phyloP scores from a whole-genome alignment of 2,888 invertebrate species.

The Fissipunctia ypsillon region DNA sequence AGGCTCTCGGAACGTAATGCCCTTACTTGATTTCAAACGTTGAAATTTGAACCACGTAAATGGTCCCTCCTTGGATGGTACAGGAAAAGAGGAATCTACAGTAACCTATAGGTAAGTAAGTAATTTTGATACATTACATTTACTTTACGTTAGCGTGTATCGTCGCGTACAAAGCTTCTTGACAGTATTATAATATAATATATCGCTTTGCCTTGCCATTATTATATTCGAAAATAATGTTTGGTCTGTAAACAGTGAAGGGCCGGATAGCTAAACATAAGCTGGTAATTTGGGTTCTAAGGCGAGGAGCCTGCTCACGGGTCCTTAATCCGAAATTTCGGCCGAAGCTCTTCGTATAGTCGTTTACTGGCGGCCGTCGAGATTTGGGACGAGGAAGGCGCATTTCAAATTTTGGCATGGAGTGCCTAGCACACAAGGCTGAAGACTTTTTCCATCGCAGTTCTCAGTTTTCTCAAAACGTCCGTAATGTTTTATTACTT shows the following conservation, averaged over 20 bases:
- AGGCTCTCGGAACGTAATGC: background rate
- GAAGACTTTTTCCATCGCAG: constrained; percentile 35
- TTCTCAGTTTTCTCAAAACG: constrained; percentile 28
- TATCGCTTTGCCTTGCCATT: constrained; percentile 32
- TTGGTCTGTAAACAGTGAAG: constrained; percentile 50
- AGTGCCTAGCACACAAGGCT: constrained; percentile 6
- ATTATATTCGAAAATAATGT: constrained; percentile 53
- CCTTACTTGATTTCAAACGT: background rate
- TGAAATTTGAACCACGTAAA: constrained; percentile 1
- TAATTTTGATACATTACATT: constrained; percentile 10
- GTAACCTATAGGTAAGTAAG: background rate
- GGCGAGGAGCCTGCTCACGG: constrained; percentile 33
- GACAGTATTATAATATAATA: constrained; percentile 46
- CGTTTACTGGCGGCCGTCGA: constrained; percentile 29
- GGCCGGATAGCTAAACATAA: constrained; percentile 48
- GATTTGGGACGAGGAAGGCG: background rate
- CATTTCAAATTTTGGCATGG: constrained; percentile 23
- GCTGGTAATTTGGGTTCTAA: constrained; percentile 57
- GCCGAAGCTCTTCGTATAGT: constrained; percentile 34
- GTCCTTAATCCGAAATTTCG: constrained; percentile 48
- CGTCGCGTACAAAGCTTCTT: constrained; percentile 12
- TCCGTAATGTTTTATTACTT: constrained; percentile 48
- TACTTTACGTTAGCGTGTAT: constrained; percentile 8
- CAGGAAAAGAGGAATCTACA: background rate
- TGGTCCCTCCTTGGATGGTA: background rate